Percentiles rank a stretch among this genome's conserved stretches.
phyloP scores from a whole-genome alignment of 2,113 vertebrate species.

The Clinocottus analis region DNA sequence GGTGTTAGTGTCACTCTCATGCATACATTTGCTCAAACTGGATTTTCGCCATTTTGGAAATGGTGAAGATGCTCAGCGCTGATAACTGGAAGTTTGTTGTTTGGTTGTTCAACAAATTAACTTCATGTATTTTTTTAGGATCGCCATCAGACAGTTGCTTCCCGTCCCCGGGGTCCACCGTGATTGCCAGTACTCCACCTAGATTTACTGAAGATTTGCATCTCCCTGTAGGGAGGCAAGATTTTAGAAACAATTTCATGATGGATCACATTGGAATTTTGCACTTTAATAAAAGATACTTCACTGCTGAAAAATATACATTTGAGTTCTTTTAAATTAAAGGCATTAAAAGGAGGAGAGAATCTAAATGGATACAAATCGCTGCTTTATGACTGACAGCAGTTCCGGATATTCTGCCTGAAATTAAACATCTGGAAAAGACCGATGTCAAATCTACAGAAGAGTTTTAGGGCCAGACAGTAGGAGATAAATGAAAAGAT shows the following conservation, averaged over 20 bases:
- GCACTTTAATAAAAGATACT: neutral
- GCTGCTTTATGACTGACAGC: neutral
- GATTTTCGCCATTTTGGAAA: constrained; percentile 11
- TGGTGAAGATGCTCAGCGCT: neutral
- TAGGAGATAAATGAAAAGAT: too few species aligned
- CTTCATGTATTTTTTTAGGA: neutral
- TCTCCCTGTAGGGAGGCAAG: neutral
- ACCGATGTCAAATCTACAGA: too few species aligned
- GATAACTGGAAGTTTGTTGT: neutral
- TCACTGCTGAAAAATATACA: neutral
- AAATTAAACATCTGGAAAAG: neutral
- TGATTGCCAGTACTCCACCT: neutral
- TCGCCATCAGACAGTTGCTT: neutral
- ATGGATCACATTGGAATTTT: neutral
- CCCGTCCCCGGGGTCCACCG: too few species aligned
- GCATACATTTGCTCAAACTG: constrained; percentile 40
- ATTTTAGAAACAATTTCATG: neutral
- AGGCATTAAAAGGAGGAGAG: neutral
- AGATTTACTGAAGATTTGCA: neutral
- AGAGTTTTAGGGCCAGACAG: too few species aligned
- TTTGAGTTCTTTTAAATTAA: neutral
- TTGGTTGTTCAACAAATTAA: neutral
- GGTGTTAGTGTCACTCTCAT: constrained; percentile 34
- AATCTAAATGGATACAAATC: too few species aligned
- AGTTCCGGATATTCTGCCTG: neutral